phyloP scores from a whole-genome alignment of 2,113 vertebrate genomes.

The Neotragus pygmaeus region DNA sequence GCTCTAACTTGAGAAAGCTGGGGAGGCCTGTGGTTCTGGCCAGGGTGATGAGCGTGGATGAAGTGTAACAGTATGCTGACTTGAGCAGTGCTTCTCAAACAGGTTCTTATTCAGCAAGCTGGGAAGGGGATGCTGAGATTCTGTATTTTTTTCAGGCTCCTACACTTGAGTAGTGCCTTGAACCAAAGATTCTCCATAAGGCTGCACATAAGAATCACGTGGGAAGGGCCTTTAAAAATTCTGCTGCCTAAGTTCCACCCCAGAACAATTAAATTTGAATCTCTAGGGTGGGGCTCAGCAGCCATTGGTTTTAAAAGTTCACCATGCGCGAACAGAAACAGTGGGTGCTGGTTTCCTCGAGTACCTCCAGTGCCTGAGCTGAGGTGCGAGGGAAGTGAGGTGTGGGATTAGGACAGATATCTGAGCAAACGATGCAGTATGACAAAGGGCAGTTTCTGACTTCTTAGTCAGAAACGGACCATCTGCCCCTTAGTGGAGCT shows the following conservation, averaged over 20 bases:
- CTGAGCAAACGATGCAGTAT: neutral
- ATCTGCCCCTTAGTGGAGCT: neutral
- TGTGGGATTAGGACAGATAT: neutral
- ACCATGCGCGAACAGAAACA: neutral
- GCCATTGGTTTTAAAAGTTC: neutral
- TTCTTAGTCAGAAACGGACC: neutral
- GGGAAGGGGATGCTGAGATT: neutral
- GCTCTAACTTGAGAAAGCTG: neutral
- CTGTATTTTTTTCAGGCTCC: neutral
- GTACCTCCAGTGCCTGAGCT: neutral
- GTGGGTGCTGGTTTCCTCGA: neutral
- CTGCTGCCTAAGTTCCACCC: neutral
- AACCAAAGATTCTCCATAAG: neutral
- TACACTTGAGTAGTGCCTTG: neutral
- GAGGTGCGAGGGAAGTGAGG: neutral
- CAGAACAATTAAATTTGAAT: neutral
- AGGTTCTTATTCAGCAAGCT: neutral
- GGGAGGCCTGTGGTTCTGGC: neutral
- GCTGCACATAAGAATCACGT: neutral
- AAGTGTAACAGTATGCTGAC: neutral
- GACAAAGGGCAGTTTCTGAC: neutral
- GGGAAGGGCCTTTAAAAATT: neutral
- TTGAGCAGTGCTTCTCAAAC: neutral
- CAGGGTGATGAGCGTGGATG: neutral
- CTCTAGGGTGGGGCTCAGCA: neutral